Conservation (phyloP, 30 jellyfish, hydroid and myxozoan genomes). For the Turritopsis rubra region DNA sequence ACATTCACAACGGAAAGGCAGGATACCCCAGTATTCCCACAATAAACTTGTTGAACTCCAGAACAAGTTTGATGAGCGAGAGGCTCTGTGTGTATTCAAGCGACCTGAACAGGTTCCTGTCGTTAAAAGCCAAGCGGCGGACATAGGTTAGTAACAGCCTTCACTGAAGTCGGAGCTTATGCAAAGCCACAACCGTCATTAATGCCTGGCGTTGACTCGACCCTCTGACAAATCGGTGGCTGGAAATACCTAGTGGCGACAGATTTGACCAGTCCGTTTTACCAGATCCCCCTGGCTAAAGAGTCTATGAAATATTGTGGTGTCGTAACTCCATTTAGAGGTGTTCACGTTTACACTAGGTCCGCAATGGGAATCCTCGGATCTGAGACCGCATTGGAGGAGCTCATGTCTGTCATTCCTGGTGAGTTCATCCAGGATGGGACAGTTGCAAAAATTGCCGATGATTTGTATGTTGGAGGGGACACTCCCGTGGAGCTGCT, state of each 20-base stretch:
- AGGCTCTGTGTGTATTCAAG: conserved; percentile 39
- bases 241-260: conserved; percentile 45
- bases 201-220: conserved; percentile 52
- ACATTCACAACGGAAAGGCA: too few species aligned
- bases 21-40: too few species aligned
- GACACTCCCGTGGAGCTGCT: conserved; percentile 18
- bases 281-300: conserved; percentile 49
- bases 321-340: conserved; percentile 65
- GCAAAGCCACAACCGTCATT: too few species aligned
- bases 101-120: conserved; percentile 43
- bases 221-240: conserved; percentile 40
- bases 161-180: too few species aligned
- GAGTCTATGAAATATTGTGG: conserved; percentile 59
- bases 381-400: conserved; percentile 61
- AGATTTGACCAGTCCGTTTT: conserved; percentile 43
- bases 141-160: conserved; percentile 50
- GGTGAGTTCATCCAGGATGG: conserved; percentile 43
- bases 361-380: conserved; percentile 71
- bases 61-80: conserved; percentile 36
- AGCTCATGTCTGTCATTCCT: conserved; percentile 36
- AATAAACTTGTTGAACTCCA: too few species aligned
- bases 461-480: conserved; percentile 22
- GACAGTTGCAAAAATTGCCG: conserved; percentile 24
- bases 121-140: conserved; percentile 46
- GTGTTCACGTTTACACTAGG: conserved; percentile 42